phyloP scores from a whole-genome alignment of 2,888 invertebrate genomes.

The Rhogogaster chlorosoma region DNA sequence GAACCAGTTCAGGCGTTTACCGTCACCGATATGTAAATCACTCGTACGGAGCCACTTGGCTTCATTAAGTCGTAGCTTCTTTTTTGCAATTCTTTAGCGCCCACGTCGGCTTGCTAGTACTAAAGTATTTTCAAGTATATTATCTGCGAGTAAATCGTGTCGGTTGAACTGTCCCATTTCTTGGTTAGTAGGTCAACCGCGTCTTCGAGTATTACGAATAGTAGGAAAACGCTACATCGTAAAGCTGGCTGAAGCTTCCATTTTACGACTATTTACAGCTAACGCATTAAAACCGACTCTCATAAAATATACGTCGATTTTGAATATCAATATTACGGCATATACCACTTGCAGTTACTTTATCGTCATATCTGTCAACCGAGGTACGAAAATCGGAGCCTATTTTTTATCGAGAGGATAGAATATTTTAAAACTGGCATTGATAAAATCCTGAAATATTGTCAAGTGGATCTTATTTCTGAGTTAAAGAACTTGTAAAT shows the following conservation, averaged over 20 bases:
- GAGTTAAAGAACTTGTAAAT: background rate
- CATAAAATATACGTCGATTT: background rate
- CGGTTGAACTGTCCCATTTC: slow-evolving; percentile 10
- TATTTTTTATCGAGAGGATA: background rate
- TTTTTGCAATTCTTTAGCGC: background rate
- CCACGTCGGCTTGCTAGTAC: background rate
- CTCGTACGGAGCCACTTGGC: background rate
- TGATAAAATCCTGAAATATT: background rate
- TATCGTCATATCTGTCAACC: background rate
- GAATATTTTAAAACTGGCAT: background rate
- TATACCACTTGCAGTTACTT: background rate
- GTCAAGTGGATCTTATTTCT: background rate
- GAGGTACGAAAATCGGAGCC: background rate
- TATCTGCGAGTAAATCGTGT: slow-evolving; percentile 4
- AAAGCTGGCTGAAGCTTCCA: background rate
- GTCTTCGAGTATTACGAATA: slow-evolving; percentile 23
- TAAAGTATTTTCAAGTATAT: background rate
- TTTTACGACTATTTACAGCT: slow-evolving; percentile 48
- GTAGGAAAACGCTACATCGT: background rate
- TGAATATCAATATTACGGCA: background rate
- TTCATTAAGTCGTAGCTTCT: background rate
- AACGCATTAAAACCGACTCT: background rate
- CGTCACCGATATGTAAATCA: slow-evolving; percentile 5
- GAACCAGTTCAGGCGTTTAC: background rate
- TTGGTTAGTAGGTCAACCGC: slow-evolving; percentile 29